phyloP scores from a whole-genome alignment of 2,113 vertebrate genomes.

The Hucho hucho region DNA sequence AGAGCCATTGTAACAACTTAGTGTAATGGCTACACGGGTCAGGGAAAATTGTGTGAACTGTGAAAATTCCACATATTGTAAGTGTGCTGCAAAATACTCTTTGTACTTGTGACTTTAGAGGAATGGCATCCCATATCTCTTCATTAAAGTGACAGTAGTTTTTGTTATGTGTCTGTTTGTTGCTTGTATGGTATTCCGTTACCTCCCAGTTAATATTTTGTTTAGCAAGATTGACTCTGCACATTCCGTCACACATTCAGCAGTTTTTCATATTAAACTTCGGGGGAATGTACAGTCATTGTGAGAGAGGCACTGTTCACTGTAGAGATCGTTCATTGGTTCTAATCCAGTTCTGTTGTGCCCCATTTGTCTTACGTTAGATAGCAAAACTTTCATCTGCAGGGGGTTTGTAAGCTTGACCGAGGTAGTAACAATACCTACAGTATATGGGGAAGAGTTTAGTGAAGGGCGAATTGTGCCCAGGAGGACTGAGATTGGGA shows the following conservation, averaged over 20 bases:
- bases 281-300: too few relatives aligned
- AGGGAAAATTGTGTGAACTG: slow-evolving; percentile 10
- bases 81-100: background rate
- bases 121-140: slow-evolving; percentile 13
- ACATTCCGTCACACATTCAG: slow-evolving; percentile 12
- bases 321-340: too few relatives aligned
- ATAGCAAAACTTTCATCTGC: too few relatives aligned
- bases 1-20: slow-evolving; percentile 35
- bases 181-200: slow-evolving; percentile 38
- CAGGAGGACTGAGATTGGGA: too few relatives aligned
- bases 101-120: slow-evolving; percentile 20
- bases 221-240: slow-evolving; percentile 37
- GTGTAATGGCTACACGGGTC: slow-evolving; percentile 20
- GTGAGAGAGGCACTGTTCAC: too few relatives aligned
- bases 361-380: too few relatives aligned
- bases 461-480: too few relatives aligned
- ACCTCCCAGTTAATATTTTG: slow-evolving; percentile 60
- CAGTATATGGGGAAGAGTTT: too few relatives aligned
- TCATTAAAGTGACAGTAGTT: background rate
- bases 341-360: too few relatives aligned
- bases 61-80: slow-evolving; percentile 34
- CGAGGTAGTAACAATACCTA: too few relatives aligned
- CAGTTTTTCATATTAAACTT: too few relatives aligned
- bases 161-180: slow-evolving; percentile 9
- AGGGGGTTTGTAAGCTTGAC: too few relatives aligned